These are phyloP conservation scores for Thysanoteuthis rhombus DNA, from an alignment of 2,888 invertebrate species.

Conservation along the genomic window DNA sequence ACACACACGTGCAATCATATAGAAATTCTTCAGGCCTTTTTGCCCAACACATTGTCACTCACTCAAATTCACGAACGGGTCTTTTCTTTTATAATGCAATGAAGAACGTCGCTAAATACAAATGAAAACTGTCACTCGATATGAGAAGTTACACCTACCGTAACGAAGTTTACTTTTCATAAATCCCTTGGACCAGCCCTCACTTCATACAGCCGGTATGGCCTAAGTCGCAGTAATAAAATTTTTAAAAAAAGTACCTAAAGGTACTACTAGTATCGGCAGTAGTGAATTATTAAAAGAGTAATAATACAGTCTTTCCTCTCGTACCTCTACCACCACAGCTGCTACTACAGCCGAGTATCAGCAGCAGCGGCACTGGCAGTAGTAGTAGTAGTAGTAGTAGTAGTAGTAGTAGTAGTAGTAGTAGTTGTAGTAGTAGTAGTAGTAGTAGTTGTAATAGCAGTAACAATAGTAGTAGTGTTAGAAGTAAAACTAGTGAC, in stretches of 20 bases:
- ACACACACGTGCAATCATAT: too few relatives aligned
- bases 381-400: background rate
- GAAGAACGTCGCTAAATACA: too few relatives aligned
- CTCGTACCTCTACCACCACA: background rate
- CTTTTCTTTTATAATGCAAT: too few relatives aligned
- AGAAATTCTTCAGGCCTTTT: too few relatives aligned
- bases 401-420: background rate
- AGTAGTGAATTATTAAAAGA: background rate
- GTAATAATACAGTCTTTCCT: background rate
- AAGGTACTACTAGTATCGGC: background rate
- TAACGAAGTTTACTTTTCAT: background rate
- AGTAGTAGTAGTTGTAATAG: background rate
- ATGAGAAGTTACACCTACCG: constrained; percentile 12
- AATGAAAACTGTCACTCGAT: background rate
- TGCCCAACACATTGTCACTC: too few relatives aligned
- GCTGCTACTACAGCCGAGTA: background rate
- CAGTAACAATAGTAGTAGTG: background rate
- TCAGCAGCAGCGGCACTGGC: background rate
- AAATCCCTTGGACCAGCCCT: constrained; percentile 12
- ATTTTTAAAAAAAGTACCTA: background rate
- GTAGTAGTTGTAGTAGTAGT: too few relatives aligned
- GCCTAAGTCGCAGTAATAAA: background rate
- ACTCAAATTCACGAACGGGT: too few relatives aligned
- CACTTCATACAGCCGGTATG: background rate
- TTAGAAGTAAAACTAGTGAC: background rate